phyloP scores from a whole-genome alignment of 1,140 invertebrate genomes.

The Drosophila rhopaloa region DNA sequence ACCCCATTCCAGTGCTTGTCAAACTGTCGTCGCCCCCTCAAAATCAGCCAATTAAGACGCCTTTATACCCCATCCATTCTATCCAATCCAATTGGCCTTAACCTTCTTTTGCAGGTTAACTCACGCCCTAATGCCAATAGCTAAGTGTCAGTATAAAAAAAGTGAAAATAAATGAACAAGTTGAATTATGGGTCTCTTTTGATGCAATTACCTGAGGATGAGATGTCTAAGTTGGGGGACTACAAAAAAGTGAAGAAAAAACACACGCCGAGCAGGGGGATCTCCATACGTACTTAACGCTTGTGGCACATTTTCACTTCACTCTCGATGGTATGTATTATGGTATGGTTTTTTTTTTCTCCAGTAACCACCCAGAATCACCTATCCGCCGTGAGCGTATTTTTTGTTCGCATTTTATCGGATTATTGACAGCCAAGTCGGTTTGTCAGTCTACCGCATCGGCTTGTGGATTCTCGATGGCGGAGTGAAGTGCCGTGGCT shows the following conservation, averaged over 20 bases:
- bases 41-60: slow-evolving; percentile 32
- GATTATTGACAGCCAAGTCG: slow-evolving; percentile 75
- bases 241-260: background rate
- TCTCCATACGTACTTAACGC: slow-evolving; percentile 53
- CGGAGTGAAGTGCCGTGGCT: slow-evolving; percentile 6
- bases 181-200: slow-evolving; percentile 39
- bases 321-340: background rate
- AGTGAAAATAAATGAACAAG: slow-evolving; percentile 27
- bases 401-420: slow-evolving; percentile 68
- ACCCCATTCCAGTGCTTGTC: slow-evolving; percentile 6
- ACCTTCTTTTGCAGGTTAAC: slow-evolving; percentile 23
- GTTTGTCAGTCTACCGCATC: slow-evolving; percentile 47
- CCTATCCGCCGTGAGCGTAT: slow-evolving; percentile 16
- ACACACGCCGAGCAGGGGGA: background rate
- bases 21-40: background rate
- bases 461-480: slow-evolving; percentile 31
- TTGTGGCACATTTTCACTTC: slow-evolving; percentile 66
- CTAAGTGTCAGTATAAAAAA: slow-evolving; percentile 18
- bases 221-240: slow-evolving; percentile 18
- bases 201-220: slow-evolving; percentile 49
- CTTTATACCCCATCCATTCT: background rate
- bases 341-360: background rate
- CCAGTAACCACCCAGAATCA: background rate
- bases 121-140: slow-evolving; percentile 30
- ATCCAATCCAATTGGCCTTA: slow-evolving; percentile 43